Evolutionary conservation across 2,797 vertebrate genomes (phyloP), one percentile per base, ranked within the genome.

Genomic region (Semotilus atromaculatus): DNA sequence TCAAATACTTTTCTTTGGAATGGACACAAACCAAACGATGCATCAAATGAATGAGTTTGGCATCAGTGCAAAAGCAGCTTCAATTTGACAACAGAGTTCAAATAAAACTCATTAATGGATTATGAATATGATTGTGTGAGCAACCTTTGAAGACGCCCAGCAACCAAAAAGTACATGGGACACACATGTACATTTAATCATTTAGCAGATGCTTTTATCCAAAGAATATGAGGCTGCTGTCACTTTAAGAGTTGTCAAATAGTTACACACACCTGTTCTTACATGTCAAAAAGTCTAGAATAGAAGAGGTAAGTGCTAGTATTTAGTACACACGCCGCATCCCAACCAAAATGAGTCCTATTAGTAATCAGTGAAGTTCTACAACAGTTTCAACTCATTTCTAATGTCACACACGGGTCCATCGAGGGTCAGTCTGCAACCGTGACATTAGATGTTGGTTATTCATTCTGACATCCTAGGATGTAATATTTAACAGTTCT

Each of bases 401-500:
- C 38, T 43, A 1, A 1, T 4, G 68, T 71, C 43, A 29, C 70
- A 31, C 70, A 26, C 14, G 21, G 53, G 40, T 45, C 36, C 7
- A 26, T 13, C 1, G 60, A 7, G 16, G 31, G 29, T 18, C 62
- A 10, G 10, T 58, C 43, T 77, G 8, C 18, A 29, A 4, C 10
- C 16, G 16, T 62, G 64, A 21, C 73, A 40, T 60, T 43, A 72
- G 53, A 38, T 29, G 78, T 5, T 23, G 31, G 45, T 55, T 66
- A 68, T 75, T 76, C 48, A 14, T 45, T 40, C 19, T 29, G 34
- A 60, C 68, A 76, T 67, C 73, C 68, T 45, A 40, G 60, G 31
- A 84, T 74, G 19, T 53, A 81, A 78, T 79, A 86, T 88, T 88
- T 43, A 82, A 43, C 48, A 75, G 71, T 9, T 5, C 26, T 19